Evolutionary conservation across 1,140 invertebrate genomes (phyloP).

Genomic region (Drosophila nasuta): DNA sequence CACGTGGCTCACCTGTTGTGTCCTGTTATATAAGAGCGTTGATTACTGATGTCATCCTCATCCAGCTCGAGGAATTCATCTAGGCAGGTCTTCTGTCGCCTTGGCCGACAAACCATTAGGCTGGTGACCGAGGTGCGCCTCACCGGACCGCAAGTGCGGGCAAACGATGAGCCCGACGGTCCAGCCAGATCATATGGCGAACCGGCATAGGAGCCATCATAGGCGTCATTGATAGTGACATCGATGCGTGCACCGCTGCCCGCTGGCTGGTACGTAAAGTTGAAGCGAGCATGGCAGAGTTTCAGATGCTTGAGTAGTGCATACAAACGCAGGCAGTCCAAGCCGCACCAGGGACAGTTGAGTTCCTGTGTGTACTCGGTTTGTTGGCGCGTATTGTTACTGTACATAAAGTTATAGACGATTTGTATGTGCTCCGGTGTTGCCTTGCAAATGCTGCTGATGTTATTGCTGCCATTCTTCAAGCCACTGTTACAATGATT

Average conservation of each 20-base stretch:
- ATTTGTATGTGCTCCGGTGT: slow-evolving; percentile 88
- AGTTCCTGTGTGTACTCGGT: slow-evolving; percentile 97
- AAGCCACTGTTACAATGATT: slow-evolving; percentile 40
- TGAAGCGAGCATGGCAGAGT: slow-evolving; percentile 96
- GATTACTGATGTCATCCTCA: slow-evolving; percentile 91
- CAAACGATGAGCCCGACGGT: slow-evolving; percentile 87
- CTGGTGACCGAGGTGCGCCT: slow-evolving; percentile 94
- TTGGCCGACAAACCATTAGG: slow-evolving; percentile 94
- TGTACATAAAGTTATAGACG: slow-evolving; percentile 98
- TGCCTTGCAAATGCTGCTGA: slow-evolving; percentile 44
- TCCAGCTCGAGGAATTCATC: slow-evolving; percentile 94
- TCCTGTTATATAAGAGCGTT: slow-evolving; percentile 94
- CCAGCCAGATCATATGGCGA: slow-evolving; percentile 95
- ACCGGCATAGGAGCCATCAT: slow-evolving; percentile 98
- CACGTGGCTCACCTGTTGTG: slow-evolving; percentile 91
- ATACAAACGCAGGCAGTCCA: slow-evolving; percentile 95
- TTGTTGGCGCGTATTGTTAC: slow-evolving; percentile 97
- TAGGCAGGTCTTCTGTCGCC: slow-evolving; percentile 89
- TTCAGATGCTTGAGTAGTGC: slow-evolving; percentile 96
- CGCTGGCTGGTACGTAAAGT: slow-evolving; percentile 91
- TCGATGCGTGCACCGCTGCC: slow-evolving; percentile 94
- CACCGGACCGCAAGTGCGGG: slow-evolving; percentile 91
- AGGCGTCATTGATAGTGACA: slow-evolving; percentile 97
- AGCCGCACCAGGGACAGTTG: slow-evolving; percentile 97
- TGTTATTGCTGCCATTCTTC: slow-evolving; percentile 42